Evolutionary conservation across 2,113 vertebrate species (phyloP).

Genomic region (Ciconia stormi): DNA sequence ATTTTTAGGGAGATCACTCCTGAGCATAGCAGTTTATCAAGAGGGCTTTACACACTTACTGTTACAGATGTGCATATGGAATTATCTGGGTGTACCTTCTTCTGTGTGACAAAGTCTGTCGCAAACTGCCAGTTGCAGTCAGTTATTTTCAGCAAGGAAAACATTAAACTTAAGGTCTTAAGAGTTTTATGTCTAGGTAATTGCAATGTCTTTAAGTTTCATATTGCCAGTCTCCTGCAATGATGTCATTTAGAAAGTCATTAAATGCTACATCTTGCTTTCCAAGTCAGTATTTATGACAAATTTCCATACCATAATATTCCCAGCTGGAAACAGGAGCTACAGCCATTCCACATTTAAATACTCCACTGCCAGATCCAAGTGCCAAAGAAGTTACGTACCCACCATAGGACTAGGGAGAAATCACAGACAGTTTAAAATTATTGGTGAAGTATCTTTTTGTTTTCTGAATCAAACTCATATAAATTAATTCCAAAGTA

Average conservation of each 20-base stretch:
- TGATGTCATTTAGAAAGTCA: conserved; percentile 59
- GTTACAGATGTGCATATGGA: not conserved
- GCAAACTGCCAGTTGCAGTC: not conserved
- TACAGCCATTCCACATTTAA: conserved; percentile 96
- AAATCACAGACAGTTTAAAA: conserved; percentile 57
- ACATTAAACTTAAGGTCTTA: conserved; percentile 16
- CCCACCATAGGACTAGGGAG: conserved; percentile 92
- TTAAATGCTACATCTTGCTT: conserved; percentile 50
- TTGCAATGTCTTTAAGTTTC: conserved; percentile 47
- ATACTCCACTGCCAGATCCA: conserved; percentile 89
- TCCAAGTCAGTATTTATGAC: conserved; percentile 58
- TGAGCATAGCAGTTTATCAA: not conserved
- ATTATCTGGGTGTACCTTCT: not conserved
- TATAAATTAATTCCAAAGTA: not conserved
- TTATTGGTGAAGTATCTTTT: not conserved
- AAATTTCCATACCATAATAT: conserved; percentile 90
- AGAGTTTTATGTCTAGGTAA: conserved; percentile 44
- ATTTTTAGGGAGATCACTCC: not conserved
- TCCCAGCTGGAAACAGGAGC: conserved; percentile 98
- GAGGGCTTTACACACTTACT: not conserved
- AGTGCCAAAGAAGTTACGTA: conserved; percentile 92
- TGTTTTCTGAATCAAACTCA: conserved; percentile 8
- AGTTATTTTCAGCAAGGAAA: conserved; percentile 18
- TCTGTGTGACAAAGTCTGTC: not conserved
- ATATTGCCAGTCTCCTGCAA: not conserved